Evolutionary conservation across 35 echinoderm and acorn worm genomes (phyloP).

Genomic region (Eucidaris tribuloides): DNA sequence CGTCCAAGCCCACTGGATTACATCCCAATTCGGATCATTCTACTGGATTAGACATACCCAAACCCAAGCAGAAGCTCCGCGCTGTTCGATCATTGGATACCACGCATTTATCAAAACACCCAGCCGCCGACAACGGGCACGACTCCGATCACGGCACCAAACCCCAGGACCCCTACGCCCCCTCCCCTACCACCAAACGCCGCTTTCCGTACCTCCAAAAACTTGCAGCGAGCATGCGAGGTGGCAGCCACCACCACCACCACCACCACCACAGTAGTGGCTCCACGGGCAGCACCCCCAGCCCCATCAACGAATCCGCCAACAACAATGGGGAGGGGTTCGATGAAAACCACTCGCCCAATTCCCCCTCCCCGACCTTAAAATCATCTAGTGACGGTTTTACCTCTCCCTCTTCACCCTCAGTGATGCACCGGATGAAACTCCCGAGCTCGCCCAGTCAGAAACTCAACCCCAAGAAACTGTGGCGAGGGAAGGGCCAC

Average conservation of each 20-base stretch:
- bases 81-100: constrained; percentile 17
- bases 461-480: constrained; percentile 33
- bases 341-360: neutral
- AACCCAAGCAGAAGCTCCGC: constrained; percentile 13
- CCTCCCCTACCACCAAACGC: constrained; percentile 7
- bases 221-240: constrained; percentile 18
- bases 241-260: constrained; percentile 4
- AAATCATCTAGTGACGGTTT: neutral
- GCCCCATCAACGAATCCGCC: neutral
- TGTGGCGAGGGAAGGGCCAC: constrained; percentile 21
- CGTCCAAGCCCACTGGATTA: too few relatives aligned
- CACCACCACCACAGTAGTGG: constrained; percentile 4
- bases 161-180: neutral
- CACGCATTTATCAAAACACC: neutral
- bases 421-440: constrained; percentile 35
- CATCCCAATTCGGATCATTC: too few relatives aligned
- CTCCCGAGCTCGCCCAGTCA: constrained; percentile 27
- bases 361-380: neutral
- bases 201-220: constrained; percentile 13
- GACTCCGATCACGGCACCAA: neutral
- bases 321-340: neutral
- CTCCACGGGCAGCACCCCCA: constrained; percentile 19
- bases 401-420: constrained; percentile 11
- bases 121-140: neutral
- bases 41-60: neutral